These are phyloP conservation scores for Paragorgia papillata DNA, from an alignment of 92 coral and sea anemone species.

Conservation along the genomic window DNA sequence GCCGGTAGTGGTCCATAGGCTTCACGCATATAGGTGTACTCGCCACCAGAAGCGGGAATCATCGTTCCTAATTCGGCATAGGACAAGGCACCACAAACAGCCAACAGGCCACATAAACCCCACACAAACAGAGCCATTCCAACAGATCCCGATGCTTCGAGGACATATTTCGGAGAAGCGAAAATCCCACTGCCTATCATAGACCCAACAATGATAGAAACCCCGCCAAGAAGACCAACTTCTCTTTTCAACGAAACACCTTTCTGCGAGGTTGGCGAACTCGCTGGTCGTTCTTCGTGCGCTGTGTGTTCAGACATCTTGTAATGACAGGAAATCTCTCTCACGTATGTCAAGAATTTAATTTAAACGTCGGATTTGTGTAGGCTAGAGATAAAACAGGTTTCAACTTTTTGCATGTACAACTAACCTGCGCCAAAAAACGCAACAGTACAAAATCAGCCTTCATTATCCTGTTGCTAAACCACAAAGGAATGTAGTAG, in stretches of 20 bases:
- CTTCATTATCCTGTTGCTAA: too few relatives aligned
- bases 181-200: constrained; percentile 89
- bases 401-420: too few relatives aligned
- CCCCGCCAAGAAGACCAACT: constrained; percentile 61
- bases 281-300: constrained; percentile 30
- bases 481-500: too few relatives aligned
- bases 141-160: constrained; percentile 59
- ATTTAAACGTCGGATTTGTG: too few relatives aligned
- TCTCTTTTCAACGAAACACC: constrained; percentile 60
- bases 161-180: constrained; percentile 74
- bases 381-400: too few relatives aligned
- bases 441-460: too few relatives aligned
- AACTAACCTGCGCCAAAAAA: too few relatives aligned
- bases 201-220: constrained; percentile 76
- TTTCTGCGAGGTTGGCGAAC: background rate
- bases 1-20: constrained; percentile 92
- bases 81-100: constrained; percentile 72
- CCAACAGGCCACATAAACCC: constrained; percentile 79
- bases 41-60: constrained; percentile 76
- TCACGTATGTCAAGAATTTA: too few relatives aligned
- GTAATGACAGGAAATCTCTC: too few relatives aligned
- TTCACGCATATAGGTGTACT: constrained; percentile 78
- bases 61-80: constrained; percentile 81
- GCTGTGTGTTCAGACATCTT: background rate
- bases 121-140: constrained; percentile 73